Conservation (phyloP, 2,888 invertebrate species). For the Frankliniella fusca region DNA sequence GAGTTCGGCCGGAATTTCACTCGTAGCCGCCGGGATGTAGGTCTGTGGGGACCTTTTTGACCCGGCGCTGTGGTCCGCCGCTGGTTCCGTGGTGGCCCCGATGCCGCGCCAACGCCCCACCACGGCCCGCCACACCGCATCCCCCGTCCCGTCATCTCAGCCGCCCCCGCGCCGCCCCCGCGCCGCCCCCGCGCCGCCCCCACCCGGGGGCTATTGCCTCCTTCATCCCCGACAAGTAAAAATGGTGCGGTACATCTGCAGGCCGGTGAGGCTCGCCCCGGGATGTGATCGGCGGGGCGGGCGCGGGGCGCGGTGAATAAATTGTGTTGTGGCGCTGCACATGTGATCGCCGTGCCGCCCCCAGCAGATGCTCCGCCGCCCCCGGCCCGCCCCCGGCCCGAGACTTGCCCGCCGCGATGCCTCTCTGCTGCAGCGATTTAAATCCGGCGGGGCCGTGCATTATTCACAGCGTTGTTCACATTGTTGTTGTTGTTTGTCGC, state of each 20-base stretch:
- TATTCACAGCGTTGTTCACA: slow-evolving; percentile 1
- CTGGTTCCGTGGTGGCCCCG: not conserved
- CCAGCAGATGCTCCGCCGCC: not conserved
- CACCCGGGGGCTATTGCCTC: not conserved
- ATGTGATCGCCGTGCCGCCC: not conserved
- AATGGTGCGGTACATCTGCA: slow-evolving; percentile 17
- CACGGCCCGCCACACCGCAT: not conserved
- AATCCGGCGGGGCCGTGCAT: slow-evolving; percentile 1
- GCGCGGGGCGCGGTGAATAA: slow-evolving; percentile 13
- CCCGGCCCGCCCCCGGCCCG: not conserved
- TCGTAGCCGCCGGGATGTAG: not conserved
- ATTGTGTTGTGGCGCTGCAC: slow-evolving; percentile 24
- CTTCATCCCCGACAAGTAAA: slow-evolving; percentile 7
- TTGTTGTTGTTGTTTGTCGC: slow-evolving; percentile 46
- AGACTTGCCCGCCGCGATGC: not conserved
- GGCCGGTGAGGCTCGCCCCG: not conserved
- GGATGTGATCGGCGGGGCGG: not conserved
- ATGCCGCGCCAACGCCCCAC: not conserved
- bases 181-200: not conserved
- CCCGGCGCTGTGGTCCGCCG: not conserved
- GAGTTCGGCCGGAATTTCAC: not conserved
- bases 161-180: not conserved
- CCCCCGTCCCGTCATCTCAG: not conserved
- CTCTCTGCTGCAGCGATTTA: not conserved
- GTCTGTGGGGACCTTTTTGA: slow-evolving; percentile 8